Conservation (phyloP, 2,113 vertebrate species). For the Chlorocebus sabaeus region DNA sequence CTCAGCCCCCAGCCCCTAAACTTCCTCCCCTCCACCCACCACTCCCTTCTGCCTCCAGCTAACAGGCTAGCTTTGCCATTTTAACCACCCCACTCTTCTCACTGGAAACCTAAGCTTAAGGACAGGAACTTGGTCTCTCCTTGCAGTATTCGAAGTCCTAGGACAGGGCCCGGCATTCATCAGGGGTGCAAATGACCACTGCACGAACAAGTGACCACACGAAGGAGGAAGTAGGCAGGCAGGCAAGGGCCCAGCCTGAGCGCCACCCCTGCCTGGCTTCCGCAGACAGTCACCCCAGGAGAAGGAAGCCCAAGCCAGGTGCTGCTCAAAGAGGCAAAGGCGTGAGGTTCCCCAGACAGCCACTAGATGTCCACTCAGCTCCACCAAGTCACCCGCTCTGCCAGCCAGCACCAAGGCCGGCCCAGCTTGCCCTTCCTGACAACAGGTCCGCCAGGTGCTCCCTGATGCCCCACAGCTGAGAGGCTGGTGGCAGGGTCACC, state of each 20-base stretch:
- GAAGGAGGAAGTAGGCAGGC: not conserved
- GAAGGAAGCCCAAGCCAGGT: not conserved
- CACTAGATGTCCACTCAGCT: conserved; percentile 58
- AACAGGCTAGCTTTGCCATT: not conserved
- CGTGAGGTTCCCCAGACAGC: not conserved
- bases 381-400: not conserved
- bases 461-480: rapidly evolving
- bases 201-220: not conserved
- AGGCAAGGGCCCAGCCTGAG: not conserved
- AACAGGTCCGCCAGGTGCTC: no score
- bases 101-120: not conserved
- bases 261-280: no score
- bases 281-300: not conserved
- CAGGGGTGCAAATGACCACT: not conserved
- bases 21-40: rapidly evolving
- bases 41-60: not conserved
- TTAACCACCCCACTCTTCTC: not conserved
- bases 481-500: rapidly evolving
- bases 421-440: not conserved
- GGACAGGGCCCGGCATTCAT: not conserved
- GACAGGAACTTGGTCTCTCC: not conserved
- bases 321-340: not conserved
- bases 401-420: not conserved
- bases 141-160: not conserved
- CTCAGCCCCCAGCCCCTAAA: not conserved